Evolutionary conservation across 2,113 vertebrate species (phyloP).

Genomic region (Malurus elegans): DNA sequence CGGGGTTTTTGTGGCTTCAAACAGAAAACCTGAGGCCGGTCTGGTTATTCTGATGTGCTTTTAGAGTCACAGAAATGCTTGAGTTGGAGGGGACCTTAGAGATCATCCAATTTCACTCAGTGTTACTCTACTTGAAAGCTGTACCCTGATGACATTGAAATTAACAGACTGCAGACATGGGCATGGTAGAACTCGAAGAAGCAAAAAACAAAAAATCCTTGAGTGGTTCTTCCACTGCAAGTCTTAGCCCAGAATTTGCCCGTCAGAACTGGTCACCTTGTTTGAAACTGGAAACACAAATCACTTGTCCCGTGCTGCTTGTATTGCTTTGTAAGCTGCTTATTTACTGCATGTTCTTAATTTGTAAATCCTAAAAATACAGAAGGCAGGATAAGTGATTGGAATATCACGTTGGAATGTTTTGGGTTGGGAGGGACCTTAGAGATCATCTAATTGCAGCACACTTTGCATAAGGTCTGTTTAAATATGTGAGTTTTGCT

Average conservation of each 20-base stretch:
- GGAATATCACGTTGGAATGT: accelerated
- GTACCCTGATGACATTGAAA: neutral
- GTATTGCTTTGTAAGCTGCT: neutral
- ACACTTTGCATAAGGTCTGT: accelerated
- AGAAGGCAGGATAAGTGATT: neutral
- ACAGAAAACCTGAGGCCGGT: neutral
- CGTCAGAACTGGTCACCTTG: neutral
- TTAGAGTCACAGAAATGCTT: neutral
- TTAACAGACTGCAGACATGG: accelerated
- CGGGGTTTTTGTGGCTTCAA: neutral
- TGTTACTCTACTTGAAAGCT: accelerated
- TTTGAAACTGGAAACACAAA: accelerated
- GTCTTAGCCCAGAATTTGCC: neutral
- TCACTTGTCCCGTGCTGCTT: accelerated
- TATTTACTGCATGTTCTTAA: neutral
- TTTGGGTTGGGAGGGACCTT: neutral
- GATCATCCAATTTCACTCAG: neutral
- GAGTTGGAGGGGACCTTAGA: neutral
- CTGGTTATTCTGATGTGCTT: accelerated
- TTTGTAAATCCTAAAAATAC: neutral
- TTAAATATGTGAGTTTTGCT: neutral
- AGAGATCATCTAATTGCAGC: neutral
- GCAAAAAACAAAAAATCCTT: neutral
- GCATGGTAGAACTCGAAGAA: accelerated
- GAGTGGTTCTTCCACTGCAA: neutral